A percentile compares a stretch with the other conserved stretches of the same genome.
These are phyloP conservation scores for Drosophila kurseongensis DNA, from an alignment of 1,140 invertebrate species.

Conservation along the genomic window DNA sequence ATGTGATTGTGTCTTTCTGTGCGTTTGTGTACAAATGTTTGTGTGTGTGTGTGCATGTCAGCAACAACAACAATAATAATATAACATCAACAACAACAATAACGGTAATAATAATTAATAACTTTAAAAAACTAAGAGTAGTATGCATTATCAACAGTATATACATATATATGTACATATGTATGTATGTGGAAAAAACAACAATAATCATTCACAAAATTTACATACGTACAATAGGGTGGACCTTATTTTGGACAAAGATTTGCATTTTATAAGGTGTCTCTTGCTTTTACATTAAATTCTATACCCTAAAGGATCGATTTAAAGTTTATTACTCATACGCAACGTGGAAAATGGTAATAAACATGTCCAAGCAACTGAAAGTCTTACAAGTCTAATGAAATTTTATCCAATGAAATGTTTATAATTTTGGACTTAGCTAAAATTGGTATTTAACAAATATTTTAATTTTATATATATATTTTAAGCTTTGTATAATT, in stretches of 20 bases:
- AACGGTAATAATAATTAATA: slow-evolving; percentile 38
- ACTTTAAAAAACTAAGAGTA: slow-evolving; percentile 16
- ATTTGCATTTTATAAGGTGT: too few species aligned
- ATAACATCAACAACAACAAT: slow-evolving; percentile 54
- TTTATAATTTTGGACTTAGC: too few species aligned
- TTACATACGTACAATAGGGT: slow-evolving; percentile 20
- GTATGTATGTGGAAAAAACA: slow-evolving; percentile 6
- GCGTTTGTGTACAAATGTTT: slow-evolving; percentile 17
- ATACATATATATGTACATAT: not conserved
- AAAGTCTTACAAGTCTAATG: too few species aligned
- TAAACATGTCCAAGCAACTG: too few species aligned
- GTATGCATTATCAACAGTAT: slow-evolving; percentile 48
- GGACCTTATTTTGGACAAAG: not conserved
- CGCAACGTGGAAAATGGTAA: not conserved
- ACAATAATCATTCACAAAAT: slow-evolving; percentile 37
- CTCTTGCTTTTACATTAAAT: too few species aligned
- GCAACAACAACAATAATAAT: slow-evolving; percentile 58
- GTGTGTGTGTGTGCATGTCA: slow-evolving; percentile 55
- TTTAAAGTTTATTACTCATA: not conserved
- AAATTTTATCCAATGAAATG: too few species aligned
- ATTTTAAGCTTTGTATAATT: too few species aligned
- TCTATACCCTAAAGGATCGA: too few species aligned
- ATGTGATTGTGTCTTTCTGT: slow-evolving; percentile 35
- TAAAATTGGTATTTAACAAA: too few species aligned
- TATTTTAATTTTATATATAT: too few species aligned